phyloP scores from a whole-genome alignment of 2,113 vertebrate genomes.

The Cyanoramphus novaezelandiae region DNA sequence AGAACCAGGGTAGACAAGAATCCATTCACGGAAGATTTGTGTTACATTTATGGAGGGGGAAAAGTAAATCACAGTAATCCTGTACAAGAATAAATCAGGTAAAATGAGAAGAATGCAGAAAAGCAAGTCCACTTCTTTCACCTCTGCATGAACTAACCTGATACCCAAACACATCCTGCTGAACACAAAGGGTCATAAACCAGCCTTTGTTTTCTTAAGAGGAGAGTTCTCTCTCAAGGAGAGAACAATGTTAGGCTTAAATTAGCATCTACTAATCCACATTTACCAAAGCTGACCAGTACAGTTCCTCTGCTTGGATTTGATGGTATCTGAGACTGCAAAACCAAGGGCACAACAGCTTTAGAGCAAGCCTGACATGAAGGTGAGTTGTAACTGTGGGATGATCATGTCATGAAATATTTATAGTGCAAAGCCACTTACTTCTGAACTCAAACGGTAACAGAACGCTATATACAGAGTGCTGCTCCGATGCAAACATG shows the following conservation, averaged over 20 bases:
- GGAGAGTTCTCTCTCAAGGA: background rate
- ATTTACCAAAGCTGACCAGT: background rate
- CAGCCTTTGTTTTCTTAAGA: background rate
- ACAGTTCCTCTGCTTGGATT: background rate
- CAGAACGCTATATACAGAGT: background rate
- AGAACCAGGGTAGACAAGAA: background rate
- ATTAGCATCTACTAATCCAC: background rate
- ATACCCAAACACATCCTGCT: background rate
- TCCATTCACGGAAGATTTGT: rapidly evolving
- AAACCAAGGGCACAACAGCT: background rate
- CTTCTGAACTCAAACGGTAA: background rate
- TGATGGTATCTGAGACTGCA: background rate
- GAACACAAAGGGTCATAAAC: background rate
- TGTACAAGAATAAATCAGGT: background rate
- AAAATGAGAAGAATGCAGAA: background rate
- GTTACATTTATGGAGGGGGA: background rate
- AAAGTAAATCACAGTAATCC: background rate
- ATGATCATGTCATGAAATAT: background rate
- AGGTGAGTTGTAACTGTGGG: background rate
- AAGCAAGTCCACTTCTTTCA: background rate
- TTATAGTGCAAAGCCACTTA: background rate
- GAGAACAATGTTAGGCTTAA: background rate
- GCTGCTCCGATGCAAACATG: background rate
- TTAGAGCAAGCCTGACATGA: background rate
- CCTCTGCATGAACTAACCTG: background rate